Evolutionary conservation across 2,888 invertebrate species (phyloP).

Genomic region (Cryptocephalus primarius): DNA sequence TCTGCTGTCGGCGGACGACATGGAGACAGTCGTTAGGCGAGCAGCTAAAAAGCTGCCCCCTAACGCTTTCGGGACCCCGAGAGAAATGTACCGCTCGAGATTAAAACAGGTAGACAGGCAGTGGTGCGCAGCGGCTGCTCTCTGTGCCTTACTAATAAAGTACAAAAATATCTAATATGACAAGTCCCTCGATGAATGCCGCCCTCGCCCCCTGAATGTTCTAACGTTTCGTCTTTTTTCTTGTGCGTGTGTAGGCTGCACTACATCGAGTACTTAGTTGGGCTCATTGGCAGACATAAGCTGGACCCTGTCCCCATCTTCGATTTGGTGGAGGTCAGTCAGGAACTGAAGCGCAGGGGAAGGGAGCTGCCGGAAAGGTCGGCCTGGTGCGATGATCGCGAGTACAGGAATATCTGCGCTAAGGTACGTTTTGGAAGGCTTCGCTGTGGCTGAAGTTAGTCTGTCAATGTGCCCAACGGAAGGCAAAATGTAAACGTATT

Average conservation of each 20-base stretch:
- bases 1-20: constrained; percentile 67
- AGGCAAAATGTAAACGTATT: background rate
- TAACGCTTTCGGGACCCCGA: constrained; percentile 63
- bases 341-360: constrained; percentile 76
- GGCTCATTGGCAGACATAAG: constrained; percentile 67
- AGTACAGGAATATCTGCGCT: constrained; percentile 73
- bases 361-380: constrained; percentile 73
- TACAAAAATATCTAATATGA: too few species aligned
- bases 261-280: constrained; percentile 92
- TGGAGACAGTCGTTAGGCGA: constrained; percentile 69
- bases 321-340: constrained; percentile 75
- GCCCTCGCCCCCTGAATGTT: too few species aligned
- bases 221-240: background rate
- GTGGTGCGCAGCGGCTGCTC: background rate
- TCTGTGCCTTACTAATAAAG: too few species aligned
- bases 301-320: constrained; percentile 86
- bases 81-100: constrained; percentile 51
- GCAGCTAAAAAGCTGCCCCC: constrained; percentile 64
- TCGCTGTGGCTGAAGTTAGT: constrained; percentile 14
- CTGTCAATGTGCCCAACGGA: constrained; percentile 27
- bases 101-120: constrained; percentile 49
- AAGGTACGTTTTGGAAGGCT: constrained; percentile 52
- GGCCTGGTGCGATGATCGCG: constrained; percentile 71
- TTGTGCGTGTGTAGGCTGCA: constrained; percentile 60
- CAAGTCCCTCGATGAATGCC: too few species aligned